Percentiles rank a stretch among this genome's conserved stretches.
phyloP scores from a whole-genome alignment of 2,113 vertebrate species.

The Apodemus sylvaticus region DNA sequence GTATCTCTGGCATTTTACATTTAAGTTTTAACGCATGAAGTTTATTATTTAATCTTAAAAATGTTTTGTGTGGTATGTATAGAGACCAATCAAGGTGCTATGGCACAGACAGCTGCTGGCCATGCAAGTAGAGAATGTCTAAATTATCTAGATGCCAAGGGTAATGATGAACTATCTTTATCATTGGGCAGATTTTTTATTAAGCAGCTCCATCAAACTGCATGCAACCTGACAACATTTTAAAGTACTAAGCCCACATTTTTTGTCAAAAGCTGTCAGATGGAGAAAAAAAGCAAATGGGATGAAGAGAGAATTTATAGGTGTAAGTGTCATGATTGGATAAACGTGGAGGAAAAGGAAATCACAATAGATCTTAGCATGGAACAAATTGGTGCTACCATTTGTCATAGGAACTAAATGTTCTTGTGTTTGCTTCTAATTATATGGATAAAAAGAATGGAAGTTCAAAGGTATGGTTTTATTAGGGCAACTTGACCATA shows the following conservation, averaged over 20 bases:
- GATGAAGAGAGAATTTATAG: not conserved
- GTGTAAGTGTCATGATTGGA: not conserved
- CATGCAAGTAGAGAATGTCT: not conserved
- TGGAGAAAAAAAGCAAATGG: not conserved
- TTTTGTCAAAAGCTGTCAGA: slow-evolving; percentile 62
- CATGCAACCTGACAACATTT: slow-evolving; percentile 73
- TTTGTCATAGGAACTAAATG: not conserved
- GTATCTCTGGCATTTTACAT: not conserved
- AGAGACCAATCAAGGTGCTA: slow-evolving; percentile 28
- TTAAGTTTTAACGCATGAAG: not conserved
- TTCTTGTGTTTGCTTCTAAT: slow-evolving; percentile 40
- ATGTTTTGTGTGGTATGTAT: not conserved
- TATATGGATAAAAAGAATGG: not conserved
- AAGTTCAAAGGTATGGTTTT: slow-evolving; percentile 40
- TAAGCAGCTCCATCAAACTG: slow-evolving; percentile 67
- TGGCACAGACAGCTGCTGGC: not conserved
- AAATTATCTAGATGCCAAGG: not conserved
- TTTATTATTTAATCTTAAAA: not conserved
- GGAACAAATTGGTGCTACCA: not conserved
- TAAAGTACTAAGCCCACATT: slow-evolving; percentile 53
- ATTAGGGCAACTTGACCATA: slow-evolving; percentile 35
- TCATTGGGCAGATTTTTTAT: slow-evolving; percentile 58
- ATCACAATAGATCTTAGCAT: not conserved
- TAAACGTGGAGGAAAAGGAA: not conserved
- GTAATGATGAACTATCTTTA: not conserved